Base-by-base conservation (phyloP, 2,888 invertebrate species). In the Cheilosia vulpina region DNA sequence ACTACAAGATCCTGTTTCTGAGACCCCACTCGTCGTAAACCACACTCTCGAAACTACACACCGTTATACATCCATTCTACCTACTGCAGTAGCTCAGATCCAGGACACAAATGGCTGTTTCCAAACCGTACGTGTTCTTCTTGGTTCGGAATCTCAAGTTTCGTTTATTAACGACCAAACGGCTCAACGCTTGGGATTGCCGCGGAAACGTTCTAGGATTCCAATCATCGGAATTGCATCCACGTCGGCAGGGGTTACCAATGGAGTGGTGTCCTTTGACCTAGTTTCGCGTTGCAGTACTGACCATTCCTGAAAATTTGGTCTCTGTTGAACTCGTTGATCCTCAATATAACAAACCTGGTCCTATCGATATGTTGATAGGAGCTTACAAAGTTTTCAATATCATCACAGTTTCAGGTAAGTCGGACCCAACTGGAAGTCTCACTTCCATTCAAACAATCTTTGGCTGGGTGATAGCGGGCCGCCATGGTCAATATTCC, bases 131-230 rank as follows among this genome's bases (percentile, higher is more conserved):
- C 15, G 24, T 7, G 5, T 66, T 2, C 19, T 66, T 9, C 31
- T 52, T 4, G 66, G 53, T 7, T 38, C 66, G 43, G 66, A 43
- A 17, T 68, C 53, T 13, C 55, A 68, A 17, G 53, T 68, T 9
- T 68, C 43, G 24, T 68, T 68, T n/a, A 19, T 24, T 4, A 24
- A 4, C 24, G 41, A 66, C 11, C 24, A n/a, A 4, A 4, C 50
- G 38, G 38, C 52, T 50, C 38, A 41, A 65, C 52, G 31, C 7
- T 31, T 31, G 31, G 31, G 31, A 31, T 31, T 24, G 24, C 24
- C 24, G 5, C 24, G 24, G 24, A 24, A 24, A 24, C 24, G 38
- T 38, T 15, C 11, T 66, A 15, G 43, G 31, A 4, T 24, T 4
- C 24, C 24, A 24, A 24, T 24, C 4, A 24, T 24, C 24, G 24